These are phyloP conservation scores for Cylas formicarius DNA, from an alignment of 1,140 invertebrate species.

Conservation along the genomic window DNA sequence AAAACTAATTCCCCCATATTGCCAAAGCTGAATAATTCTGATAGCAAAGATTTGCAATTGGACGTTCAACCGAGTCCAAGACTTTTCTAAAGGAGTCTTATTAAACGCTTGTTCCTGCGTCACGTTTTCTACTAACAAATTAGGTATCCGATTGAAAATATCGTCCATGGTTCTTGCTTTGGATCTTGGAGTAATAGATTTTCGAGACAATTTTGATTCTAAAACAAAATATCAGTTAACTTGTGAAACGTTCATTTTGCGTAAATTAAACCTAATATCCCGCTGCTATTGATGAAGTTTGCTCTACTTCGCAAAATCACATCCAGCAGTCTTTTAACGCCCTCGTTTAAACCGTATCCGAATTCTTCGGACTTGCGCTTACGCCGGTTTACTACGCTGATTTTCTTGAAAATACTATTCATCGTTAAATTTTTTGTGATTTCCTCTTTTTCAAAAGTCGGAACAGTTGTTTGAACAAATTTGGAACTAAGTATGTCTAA, in stretches of 20 bases:
- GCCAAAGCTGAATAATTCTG: conserved; percentile 32
- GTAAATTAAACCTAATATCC: not conserved
- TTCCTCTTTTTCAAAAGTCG: too few species aligned
- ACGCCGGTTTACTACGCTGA: not conserved
- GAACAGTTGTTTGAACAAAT: too few species aligned
- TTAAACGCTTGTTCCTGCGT: conserved; percentile 27
- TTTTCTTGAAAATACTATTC: too few species aligned
- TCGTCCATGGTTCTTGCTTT: conserved; percentile 21
- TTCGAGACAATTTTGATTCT: not conserved
- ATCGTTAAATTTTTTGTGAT: too few species aligned
- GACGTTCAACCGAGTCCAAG: conserved; percentile 25
- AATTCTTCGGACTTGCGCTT: conserved; percentile 11
- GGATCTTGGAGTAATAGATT: conserved; percentile 6
- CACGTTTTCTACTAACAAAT: conserved; percentile 21
- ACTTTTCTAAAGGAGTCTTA: conserved; percentile 23
- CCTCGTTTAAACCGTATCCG: conserved; percentile 17
- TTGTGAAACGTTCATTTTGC: not conserved
- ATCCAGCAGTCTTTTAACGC: conserved; percentile 22
- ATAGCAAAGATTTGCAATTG: conserved; percentile 28
- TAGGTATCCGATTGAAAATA: conserved; percentile 19
- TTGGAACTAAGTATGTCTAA: too few species aligned
- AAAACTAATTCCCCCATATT: conserved; percentile 34
- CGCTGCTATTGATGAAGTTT: not conserved
- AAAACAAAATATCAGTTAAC: not conserved
- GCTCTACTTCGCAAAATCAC: conserved; percentile 14